A percentile compares a stretch with the other conserved stretches of the same genome.
phyloP scores from a whole-genome alignment of 2,797 vertebrate species.

The Thripadectes ignobilis region DNA sequence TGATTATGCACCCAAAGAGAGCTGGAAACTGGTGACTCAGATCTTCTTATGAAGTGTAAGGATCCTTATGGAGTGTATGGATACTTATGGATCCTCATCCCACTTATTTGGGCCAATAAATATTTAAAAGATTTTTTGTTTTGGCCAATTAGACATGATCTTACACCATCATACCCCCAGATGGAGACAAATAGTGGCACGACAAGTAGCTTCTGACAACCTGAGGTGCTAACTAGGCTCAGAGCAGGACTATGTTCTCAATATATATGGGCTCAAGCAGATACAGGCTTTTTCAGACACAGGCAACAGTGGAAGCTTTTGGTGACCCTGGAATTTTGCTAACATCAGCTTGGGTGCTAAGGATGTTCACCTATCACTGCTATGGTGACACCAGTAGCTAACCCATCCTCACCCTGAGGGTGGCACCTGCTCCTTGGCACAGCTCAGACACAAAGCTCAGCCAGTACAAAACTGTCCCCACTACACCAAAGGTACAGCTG shows the following conservation, averaged over 20 bases:
- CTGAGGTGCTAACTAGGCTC: neutral
- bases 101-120: neutral
- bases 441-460: neutral
- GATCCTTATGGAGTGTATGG: neutral
- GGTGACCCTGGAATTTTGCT: neutral
- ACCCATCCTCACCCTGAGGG: neutral
- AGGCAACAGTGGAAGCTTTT: neutral
- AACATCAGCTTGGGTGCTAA: neutral
- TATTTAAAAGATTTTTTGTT: neutral
- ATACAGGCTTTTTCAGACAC: neutral
- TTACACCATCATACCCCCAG: neutral
- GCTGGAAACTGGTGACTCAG: neutral
- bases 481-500: neutral
- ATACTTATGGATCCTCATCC: neutral
- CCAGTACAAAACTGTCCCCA: neutral
- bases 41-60: neutral
- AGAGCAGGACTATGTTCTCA: neutral
- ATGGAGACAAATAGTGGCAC: neutral
- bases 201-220: neutral
- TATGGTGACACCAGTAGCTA: accelerated
- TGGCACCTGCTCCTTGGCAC: neutral
- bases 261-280: neutral
- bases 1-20: neutral
- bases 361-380: neutral
- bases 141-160: neutral